A percentile compares a stretch with the other conserved stretches of the same genome.
Evolutionary conservation across 2,113 vertebrate species (phyloP).

Genomic region (Lophura nycthemera): DNA sequence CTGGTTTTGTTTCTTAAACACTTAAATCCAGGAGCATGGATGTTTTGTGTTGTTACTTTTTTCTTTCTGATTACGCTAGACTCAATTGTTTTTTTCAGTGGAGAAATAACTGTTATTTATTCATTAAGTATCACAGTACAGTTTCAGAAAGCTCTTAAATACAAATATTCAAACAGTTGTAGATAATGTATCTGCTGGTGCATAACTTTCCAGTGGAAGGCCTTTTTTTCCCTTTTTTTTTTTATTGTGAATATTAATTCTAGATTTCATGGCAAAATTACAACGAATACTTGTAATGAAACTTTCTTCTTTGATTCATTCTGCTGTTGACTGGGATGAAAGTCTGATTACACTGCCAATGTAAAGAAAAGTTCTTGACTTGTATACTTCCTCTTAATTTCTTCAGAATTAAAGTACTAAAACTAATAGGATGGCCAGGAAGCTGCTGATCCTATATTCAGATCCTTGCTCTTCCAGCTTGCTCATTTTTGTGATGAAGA

Average conservation of each 20-base stretch:
- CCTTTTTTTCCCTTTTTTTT: background rate
- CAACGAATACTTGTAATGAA: background rate
- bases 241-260: background rate
- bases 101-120: background rate
- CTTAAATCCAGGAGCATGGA: constrained; percentile 58
- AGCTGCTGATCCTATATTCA: background rate
- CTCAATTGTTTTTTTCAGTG: background rate
- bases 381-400: background rate
- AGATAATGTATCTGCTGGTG: background rate
- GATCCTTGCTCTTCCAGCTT: constrained; percentile 9
- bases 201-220: background rate
- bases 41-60: background rate
- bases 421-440: background rate
- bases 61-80: constrained; percentile 29
- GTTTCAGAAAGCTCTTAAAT: background rate
- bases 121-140: background rate
- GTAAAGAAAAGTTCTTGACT: background rate
- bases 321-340: background rate
- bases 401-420: background rate
- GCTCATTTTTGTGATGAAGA: constrained; percentile 17
- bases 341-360: background rate
- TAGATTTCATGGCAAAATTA: background rate
- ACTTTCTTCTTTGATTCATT: background rate
- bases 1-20: constrained; percentile 67
- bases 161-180: background rate